Evolutionary conservation across 2,888 invertebrate species (phyloP).

Genomic region (Cyaniris semiargus): DNA sequence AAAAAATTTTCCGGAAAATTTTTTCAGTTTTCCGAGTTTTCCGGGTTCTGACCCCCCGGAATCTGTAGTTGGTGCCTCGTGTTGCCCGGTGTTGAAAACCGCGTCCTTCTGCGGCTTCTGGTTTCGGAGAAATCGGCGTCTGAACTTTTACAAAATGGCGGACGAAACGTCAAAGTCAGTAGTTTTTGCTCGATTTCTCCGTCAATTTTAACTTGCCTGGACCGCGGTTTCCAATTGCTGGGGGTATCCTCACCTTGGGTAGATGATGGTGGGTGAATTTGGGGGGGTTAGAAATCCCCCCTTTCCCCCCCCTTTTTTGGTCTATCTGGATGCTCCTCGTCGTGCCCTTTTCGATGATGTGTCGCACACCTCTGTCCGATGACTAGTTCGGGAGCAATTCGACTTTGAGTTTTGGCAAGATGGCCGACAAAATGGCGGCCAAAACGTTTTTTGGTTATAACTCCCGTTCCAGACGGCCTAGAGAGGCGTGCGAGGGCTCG

Average conservation of each 20-base stretch:
- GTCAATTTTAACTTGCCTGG: not conserved
- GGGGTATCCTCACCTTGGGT: not conserved
- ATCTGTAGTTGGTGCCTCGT: not conserved
- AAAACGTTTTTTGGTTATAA: not conserved
- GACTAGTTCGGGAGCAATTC: not conserved
- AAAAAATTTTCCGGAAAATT: not conserved
- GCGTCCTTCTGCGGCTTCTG: not conserved
- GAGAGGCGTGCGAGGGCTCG: not conserved
- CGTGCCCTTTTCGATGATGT: not conserved
- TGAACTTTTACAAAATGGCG: not conserved
- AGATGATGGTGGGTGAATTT: not conserved
- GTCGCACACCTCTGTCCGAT: not conserved
- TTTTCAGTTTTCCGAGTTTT: not conserved
- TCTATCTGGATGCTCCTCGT: not conserved
- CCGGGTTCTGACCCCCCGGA: not conserved
- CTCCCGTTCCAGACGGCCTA: no score
- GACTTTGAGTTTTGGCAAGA: not conserved
- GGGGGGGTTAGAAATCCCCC: not conserved
- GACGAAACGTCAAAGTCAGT: not conserved
- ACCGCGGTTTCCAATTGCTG: not conserved
- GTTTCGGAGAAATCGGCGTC: not conserved
- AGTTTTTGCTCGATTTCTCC: not conserved
- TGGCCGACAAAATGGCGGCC: slow-evolving; percentile 6
- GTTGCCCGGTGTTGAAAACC: not conserved
- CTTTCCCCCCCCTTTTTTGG: not conserved